A percentile compares a stretch with the other conserved stretches of the same genome.
phyloP scores from a whole-genome alignment of 2,113 vertebrate genomes.

The Cettia cetti region DNA sequence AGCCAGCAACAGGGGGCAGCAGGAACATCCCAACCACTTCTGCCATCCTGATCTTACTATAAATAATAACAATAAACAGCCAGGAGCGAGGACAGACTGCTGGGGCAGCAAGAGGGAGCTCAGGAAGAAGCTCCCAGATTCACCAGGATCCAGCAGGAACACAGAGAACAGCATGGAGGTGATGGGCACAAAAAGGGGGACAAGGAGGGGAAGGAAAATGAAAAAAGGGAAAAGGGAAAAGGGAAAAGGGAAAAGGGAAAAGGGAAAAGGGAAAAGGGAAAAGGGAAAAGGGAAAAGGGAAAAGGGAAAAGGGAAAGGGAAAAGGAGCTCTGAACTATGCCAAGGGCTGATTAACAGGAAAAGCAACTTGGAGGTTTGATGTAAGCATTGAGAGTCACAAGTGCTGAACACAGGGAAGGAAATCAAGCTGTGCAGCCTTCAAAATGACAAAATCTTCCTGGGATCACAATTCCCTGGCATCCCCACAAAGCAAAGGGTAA shows the following conservation, averaged over 20 bases:
- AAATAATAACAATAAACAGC: rapidly evolving
- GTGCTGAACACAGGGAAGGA: neutral
- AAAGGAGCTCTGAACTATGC: neutral
- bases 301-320: too few relatives aligned
- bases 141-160: neutral
- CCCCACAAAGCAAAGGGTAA: rapidly evolving
- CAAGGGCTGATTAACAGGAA: neutral
- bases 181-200: neutral
- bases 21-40: neutral
- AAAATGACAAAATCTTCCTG: neutral
- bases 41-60: rapidly evolving
- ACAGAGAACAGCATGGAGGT: neutral
- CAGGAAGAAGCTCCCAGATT: neutral
- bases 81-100: rapidly evolving
- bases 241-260: too few relatives aligned
- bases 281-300: too few relatives aligned
- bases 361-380: neutral
- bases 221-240: too few relatives aligned
- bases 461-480: neutral
- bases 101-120: neutral
- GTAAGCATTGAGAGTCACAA: neutral
- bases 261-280: too few relatives aligned
- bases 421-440: neutral
- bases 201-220: too few relatives aligned
- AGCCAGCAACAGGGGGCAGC: neutral